A percentile compares a stretch with the other conserved stretches of the same genome.
phyloP scores from a whole-genome alignment of 2,113 vertebrate genomes.

The Lonchura striata region DNA sequence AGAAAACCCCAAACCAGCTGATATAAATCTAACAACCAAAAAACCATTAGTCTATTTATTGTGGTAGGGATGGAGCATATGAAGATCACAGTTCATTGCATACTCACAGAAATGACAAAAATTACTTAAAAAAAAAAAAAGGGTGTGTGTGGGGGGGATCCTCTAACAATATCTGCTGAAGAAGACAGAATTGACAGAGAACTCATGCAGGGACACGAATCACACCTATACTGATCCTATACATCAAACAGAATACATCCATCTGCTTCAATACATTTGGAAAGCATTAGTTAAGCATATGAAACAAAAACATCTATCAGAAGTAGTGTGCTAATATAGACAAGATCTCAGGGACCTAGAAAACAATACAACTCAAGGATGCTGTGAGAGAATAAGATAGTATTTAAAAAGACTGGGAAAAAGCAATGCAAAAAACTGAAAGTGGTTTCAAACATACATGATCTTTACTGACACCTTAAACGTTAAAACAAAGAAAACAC shows the following conservation, averaged over 20 bases:
- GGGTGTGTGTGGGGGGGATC: fast-evolving
- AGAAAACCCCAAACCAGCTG: not conserved
- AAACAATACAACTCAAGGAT: not conserved
- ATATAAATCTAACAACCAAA: not conserved
- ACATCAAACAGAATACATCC: not conserved
- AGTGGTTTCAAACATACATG: not conserved
- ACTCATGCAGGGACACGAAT: not conserved
- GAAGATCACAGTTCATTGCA: not conserved
- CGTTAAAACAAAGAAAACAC: slow-evolving; percentile 28
- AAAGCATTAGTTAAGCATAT: not conserved
- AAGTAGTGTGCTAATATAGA: not conserved
- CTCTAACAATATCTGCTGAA: not conserved
- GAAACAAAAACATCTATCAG: not conserved
- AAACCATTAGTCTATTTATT: not conserved
- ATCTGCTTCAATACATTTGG: not conserved
- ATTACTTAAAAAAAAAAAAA: not conserved
- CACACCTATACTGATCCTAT: not conserved
- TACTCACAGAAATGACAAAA: not conserved
- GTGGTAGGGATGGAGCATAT: not conserved
- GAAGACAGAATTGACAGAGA: not conserved
- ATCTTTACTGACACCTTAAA: not conserved
- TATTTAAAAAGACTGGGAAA: not conserved
- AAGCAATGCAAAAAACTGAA: not conserved
- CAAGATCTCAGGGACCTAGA: not conserved
- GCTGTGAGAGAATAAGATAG: not conserved